These are phyloP conservation scores for Neocrepidodera transversa DNA, from an alignment of 2,888 invertebrate genomes.

Conservation along the genomic window DNA sequence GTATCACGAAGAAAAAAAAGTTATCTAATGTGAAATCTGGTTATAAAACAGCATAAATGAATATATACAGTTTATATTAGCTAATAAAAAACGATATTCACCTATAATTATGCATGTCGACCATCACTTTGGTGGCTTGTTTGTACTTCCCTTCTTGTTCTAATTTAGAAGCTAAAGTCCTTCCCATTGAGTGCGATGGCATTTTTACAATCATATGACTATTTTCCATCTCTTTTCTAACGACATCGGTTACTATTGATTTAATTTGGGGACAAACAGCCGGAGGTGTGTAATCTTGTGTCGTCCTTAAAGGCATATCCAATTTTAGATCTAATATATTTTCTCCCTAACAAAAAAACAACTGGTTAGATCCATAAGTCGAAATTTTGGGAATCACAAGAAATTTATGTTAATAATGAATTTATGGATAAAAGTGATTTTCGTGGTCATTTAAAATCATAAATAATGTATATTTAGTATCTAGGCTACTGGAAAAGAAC, in stretches of 20 bases:
- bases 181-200: conserved; percentile 55
- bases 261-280: conserved; percentile 75
- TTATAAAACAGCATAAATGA: too few species aligned
- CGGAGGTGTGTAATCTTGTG: conserved; percentile 76
- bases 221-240: conserved; percentile 60
- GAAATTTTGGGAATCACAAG: too few species aligned
- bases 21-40: too few species aligned
- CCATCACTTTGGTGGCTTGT: conserved; percentile 56
- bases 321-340: conserved; percentile 78
- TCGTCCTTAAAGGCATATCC: conserved; percentile 79
- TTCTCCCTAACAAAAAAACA: conserved; percentile 60
- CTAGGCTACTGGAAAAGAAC: too few species aligned
- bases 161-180: conserved; percentile 54
- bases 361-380: too few species aligned
- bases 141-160: conserved; percentile 60
- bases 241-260: conserved; percentile 69
- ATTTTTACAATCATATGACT: conserved; percentile 55
- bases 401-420: too few species aligned
- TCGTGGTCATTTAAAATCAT: too few species aligned
- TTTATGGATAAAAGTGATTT: too few species aligned
- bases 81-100: conserved; percentile 31
- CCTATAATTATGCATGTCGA: conserved; percentile 58
- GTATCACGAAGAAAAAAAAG: too few species aligned
- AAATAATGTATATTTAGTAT: too few species aligned
- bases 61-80: too few species aligned